Base-by-base conservation (phyloP, 2,797 vertebrate species). In the Halcyon leucocephala region DNA sequence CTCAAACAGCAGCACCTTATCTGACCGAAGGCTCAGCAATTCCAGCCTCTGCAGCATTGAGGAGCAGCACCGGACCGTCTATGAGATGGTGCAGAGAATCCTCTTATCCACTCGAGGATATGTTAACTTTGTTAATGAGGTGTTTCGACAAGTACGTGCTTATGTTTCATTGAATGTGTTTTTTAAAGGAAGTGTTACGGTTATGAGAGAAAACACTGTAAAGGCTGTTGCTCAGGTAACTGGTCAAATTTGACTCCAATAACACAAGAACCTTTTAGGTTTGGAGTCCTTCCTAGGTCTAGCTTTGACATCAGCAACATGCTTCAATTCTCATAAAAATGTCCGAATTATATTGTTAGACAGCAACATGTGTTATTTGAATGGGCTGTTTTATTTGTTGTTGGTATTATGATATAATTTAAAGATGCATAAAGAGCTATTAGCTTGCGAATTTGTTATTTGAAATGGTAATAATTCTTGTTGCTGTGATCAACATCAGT, bases 91-190 rank as follows among this genome's bases (percentile, higher is more conserved):
- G 94, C 99, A 99, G 73, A 98, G 97, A 91, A 99, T 99, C 94
- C 98, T 99, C 39, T 95, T 99, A 39, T 99, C 99, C 89, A 99
- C 99, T 1, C 98, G 99, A 4, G 99, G 99, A 90, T 99, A 99
- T 28, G 98, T 99, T 86, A 99, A 99, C 97, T 99, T 99, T n/a
- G 99, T 99, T 96, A 99, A 99, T 18, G 99, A 99, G 97, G 99
- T 99, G 93, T 99, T 99, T 98, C 99, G 99, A 60, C 99, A 99
- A 98, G 99, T 99, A 65, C 92, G 95, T 60, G 44, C n/a, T 5
- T 37, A 1, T n/a, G 16, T 42, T 28, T 19, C 37, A 18, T 9
- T 29, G 26, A 7, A 1, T 18, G 1, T 16, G 15, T 13, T 51
- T 14, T 12, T 21, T 52, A 21, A 31, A 31, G 70, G 55, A 24